Conservation (phyloP, 2,888 invertebrate genomes). For the Lottia scabra region DNA sequence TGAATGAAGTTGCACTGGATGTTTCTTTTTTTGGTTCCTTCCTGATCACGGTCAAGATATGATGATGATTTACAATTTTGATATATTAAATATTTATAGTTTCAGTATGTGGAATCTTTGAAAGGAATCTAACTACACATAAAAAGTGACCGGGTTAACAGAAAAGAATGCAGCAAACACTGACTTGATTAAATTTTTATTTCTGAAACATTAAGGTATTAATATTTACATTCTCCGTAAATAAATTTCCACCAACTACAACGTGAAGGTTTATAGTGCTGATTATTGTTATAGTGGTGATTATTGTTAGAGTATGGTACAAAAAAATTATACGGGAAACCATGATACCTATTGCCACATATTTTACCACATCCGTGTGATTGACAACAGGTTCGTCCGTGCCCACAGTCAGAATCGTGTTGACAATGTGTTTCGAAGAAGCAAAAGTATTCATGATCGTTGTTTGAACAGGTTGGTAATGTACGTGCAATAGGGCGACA, state of each 20-base stretch:
- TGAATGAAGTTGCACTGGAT: too few species aligned
- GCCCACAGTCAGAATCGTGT: not conserved
- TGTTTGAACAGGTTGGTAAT: not conserved
- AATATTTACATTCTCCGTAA: not conserved
- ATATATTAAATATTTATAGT: too few species aligned
- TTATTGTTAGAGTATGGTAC: not conserved
- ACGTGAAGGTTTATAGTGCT: not conserved
- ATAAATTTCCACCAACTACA: not conserved
- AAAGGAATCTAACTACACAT: too few species aligned
- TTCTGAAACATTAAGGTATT: too few species aligned
- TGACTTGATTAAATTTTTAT: too few species aligned
- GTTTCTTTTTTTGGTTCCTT: too few species aligned
- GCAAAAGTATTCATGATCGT: not conserved
- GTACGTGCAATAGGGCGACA: not conserved
- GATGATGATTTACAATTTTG: too few species aligned
- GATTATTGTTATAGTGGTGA: too few species aligned
- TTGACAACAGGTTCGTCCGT: not conserved
- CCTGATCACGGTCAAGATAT: too few species aligned
- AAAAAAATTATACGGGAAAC: not conserved
- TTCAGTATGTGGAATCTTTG: too few species aligned
- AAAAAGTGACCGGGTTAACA: too few species aligned
- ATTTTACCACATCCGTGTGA: not conserved
- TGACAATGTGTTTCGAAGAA: not conserved
- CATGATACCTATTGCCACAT: not conserved
- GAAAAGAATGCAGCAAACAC: too few species aligned